A percentile compares a stretch with the other conserved stretches of the same genome.
phyloP scores from a whole-genome alignment of 2,888 invertebrate species.

The Norana najaformis region DNA sequence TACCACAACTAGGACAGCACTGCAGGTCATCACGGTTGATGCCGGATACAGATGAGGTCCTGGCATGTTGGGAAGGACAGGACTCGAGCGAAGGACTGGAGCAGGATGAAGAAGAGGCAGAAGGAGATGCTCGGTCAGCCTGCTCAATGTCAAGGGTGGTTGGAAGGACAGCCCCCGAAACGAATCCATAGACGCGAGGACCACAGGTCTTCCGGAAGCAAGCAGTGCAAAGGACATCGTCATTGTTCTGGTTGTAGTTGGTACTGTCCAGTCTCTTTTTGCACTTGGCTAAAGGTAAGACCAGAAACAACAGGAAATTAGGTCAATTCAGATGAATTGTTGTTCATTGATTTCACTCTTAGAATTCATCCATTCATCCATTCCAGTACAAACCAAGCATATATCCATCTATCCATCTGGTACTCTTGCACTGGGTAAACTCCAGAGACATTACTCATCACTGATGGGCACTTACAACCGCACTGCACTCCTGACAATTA shows the following conservation, averaged over 20 bases:
- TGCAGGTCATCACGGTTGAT: slow-evolving; percentile 50
- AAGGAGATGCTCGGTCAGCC: not conserved
- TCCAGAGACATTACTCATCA: not conserved
- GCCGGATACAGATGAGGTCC: not conserved
- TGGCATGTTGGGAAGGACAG: not conserved
- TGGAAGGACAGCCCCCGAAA: slow-evolving; percentile 33
- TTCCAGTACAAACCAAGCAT: too few species aligned
- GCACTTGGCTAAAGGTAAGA: slow-evolving; percentile 51
- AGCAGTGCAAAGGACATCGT: slow-evolving; percentile 83
- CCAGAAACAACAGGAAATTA: not conserved
- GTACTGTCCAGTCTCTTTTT: slow-evolving; percentile 60
- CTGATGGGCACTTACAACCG: not conserved
- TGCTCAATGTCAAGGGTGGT: slow-evolving; percentile 26
- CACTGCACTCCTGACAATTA: not conserved
- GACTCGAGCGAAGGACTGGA: not conserved
- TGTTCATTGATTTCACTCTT: not conserved
- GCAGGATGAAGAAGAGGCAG: not conserved
- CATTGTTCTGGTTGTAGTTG: slow-evolving; percentile 84
- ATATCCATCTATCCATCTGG: not conserved
- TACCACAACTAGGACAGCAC: slow-evolving; percentile 82
- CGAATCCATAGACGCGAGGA: slow-evolving; percentile 56
- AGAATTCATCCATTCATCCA: not conserved
- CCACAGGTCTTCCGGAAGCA: slow-evolving; percentile 88
- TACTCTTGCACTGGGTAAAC: not conserved
- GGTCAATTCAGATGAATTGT: not conserved